phyloP scores from a whole-genome alignment of 1,140 invertebrate genomes.

The Drosophila lacteicornis region DNA sequence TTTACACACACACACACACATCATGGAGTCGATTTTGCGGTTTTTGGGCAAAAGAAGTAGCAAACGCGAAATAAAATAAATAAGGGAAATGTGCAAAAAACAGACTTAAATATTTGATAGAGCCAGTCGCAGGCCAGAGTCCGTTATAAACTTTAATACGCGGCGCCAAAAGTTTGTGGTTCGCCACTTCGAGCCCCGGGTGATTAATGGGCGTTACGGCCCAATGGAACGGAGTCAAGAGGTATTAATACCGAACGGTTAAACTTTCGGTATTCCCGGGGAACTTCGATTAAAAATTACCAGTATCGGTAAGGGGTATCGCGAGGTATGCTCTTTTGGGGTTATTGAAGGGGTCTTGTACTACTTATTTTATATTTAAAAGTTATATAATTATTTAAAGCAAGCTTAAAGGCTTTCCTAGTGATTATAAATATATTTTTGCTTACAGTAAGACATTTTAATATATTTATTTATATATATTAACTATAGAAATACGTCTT shows the following conservation, averaged over 20 bases:
- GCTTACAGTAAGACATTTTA: too few species aligned
- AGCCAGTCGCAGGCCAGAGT: not conserved
- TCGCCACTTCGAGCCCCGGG: conserved; percentile 20
- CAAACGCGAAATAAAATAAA: conserved; percentile 48
- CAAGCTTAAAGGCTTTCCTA: too few species aligned
- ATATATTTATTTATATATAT: too few species aligned
- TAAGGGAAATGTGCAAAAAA: conserved; percentile 31
- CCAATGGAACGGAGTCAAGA: conserved; percentile 16
- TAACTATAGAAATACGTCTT: too few species aligned
- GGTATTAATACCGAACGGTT: conserved; percentile 11
- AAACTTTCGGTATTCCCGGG: not conserved
- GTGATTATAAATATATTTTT: too few species aligned
- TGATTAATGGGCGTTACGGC: conserved; percentile 37
- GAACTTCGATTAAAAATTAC: too few species aligned
- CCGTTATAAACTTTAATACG: conserved; percentile 38
- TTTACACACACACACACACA: conserved; percentile 28
- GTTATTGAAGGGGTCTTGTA: too few species aligned
- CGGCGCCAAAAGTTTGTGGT: conserved; percentile 33
- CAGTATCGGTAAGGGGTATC: too few species aligned
- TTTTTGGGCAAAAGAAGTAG: conserved; percentile 62
- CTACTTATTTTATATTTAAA: too few species aligned
- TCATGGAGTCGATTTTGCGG: conserved; percentile 78
- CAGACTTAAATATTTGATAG: conserved; percentile 58
- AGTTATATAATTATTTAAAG: too few species aligned
- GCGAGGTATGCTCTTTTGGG: too few species aligned